Evolutionary conservation across 2,797 vertebrate genomes (phyloP).

Genomic region (Macropus fuliginosus): DNA sequence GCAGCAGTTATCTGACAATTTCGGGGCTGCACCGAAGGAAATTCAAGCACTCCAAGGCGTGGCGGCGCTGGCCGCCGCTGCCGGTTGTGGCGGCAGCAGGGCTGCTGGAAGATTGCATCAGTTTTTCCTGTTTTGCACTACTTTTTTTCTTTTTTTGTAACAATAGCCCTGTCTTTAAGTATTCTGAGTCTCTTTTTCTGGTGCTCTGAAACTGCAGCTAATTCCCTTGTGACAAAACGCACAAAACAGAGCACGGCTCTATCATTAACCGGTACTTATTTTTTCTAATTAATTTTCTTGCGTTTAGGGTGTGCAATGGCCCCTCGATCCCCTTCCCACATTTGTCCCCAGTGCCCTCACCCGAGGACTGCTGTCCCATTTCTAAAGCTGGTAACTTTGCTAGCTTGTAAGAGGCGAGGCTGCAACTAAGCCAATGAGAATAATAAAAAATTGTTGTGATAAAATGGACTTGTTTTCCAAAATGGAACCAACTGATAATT

Average conservation of each 20-base stretch:
- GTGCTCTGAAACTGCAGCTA: slow-evolving; percentile 75
- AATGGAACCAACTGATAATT: slow-evolving; percentile 81
- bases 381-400: slow-evolving; percentile 68
- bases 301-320: slow-evolving; percentile 74
- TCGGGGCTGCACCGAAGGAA: background rate
- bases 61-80: slow-evolving; percentile 65
- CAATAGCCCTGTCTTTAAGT: slow-evolving; percentile 73
- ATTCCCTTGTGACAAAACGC: slow-evolving; percentile 82
- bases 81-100: slow-evolving; percentile 57
- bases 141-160: slow-evolving; percentile 78
- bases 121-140: slow-evolving; percentile 85
- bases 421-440: slow-evolving; percentile 79
- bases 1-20: background rate
- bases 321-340: slow-evolving; percentile 42
- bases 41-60: slow-evolving; percentile 52
- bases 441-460: slow-evolving; percentile 75
- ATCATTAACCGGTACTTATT: slow-evolving; percentile 84
- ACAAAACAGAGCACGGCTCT: slow-evolving; percentile 81
- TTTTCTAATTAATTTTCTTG: slow-evolving; percentile 76
- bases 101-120: slow-evolving; percentile 81
- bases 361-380: slow-evolving; percentile 34
- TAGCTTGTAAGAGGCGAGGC: slow-evolving; percentile 75
- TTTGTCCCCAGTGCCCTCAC: slow-evolving; percentile 8
- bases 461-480: slow-evolving; percentile 74
- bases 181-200: slow-evolving; percentile 72